These are phyloP conservation scores for Paratilapia polleni DNA, from an alignment of 2,113 vertebrate species.

Conservation along the genomic window DNA sequence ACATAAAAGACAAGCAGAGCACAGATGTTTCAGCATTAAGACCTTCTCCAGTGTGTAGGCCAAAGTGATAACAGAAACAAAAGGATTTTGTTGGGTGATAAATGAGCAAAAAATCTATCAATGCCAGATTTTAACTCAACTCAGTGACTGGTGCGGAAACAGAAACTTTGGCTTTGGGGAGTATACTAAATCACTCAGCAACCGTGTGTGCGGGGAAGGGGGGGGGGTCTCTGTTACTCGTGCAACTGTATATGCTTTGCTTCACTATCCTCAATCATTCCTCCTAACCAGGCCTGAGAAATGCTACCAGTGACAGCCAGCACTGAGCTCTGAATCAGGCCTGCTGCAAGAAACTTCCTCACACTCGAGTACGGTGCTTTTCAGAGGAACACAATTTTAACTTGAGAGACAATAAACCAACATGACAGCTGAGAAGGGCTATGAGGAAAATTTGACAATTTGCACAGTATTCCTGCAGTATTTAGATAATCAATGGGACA, in stretches of 20 bases:
- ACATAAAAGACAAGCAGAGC: slow-evolving; percentile 36
- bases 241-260: neutral
- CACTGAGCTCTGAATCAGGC: neutral
- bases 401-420: neutral
- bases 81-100: slow-evolving; percentile 25
- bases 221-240: neutral
- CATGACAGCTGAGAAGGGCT: neutral
- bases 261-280: slow-evolving; percentile 3
- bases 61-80: slow-evolving; percentile 36
- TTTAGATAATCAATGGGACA: neutral
- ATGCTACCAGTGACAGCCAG: neutral
- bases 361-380: slow-evolving; percentile 11
- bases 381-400: slow-evolving; percentile 7
- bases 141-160: neutral
- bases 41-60: slow-evolving; percentile 16
- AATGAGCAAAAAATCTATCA: slow-evolving; percentile 43
- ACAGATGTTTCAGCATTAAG: slow-evolving; percentile 13
- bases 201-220: neutral
- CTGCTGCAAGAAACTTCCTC: neutral
- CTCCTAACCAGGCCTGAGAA: slow-evolving; percentile 6
- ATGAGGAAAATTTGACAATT: neutral
- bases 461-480: neutral
- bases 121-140: slow-evolving; percentile 34
- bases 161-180: slow-evolving; percentile 16
- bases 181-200: neutral